phyloP scores from a whole-genome alignment of 1,140 invertebrate genomes.

The Drosophila nigrodunni region DNA sequence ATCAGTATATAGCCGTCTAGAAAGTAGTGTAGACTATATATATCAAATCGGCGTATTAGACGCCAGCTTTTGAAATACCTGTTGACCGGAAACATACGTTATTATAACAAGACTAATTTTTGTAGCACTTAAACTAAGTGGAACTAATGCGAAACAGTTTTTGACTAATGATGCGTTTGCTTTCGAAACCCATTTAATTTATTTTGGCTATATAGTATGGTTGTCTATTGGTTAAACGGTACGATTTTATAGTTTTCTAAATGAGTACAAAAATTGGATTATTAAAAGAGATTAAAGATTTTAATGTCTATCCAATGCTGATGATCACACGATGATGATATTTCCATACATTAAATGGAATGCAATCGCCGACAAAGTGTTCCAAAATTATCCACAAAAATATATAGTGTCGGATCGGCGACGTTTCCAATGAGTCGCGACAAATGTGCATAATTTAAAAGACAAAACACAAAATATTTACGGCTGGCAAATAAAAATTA shows the following conservation, averaged over 20 bases:
- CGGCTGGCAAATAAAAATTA: constrained; percentile 70
- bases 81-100: constrained; percentile 13
- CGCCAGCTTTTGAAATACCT: too few species aligned
- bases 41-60: neutral
- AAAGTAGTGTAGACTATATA: neutral
- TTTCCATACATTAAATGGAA: constrained; percentile 2
- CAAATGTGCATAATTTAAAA: constrained; percentile 55
- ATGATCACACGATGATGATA: constrained; percentile 12
- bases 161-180: constrained; percentile 46
- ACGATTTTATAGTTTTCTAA: constrained; percentile 2
- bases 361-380: constrained; percentile 8
- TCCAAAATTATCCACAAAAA: constrained; percentile 20
- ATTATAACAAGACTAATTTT: constrained; percentile 17
- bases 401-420: neutral
- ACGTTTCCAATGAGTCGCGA: constrained; percentile 61
- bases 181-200: constrained; percentile 23
- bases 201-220: constrained; percentile 2
- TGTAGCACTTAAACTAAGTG: constrained; percentile 40
- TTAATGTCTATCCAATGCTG: too few species aligned
- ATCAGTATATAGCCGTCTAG: neutral
- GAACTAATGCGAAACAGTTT: constrained; percentile 61
- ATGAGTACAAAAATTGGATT: neutral
- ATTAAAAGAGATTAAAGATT: neutral
- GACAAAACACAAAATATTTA: constrained; percentile 58
- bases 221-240: neutral